Base-by-base conservation (phyloP, 92 coral and sea anemone species). In the Actinernus sp. region DNA sequence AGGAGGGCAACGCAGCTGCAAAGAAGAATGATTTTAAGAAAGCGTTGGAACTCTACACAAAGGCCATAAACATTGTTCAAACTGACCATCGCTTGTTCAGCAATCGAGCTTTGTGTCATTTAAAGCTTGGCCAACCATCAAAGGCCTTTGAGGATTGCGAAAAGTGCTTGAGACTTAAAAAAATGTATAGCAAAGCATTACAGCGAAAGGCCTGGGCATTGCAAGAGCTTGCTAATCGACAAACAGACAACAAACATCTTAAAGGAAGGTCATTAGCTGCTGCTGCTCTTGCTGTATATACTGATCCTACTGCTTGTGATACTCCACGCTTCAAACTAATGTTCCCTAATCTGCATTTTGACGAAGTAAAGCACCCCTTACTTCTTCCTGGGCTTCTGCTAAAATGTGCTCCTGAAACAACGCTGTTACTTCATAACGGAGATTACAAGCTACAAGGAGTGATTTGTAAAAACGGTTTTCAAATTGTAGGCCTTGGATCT, bases 181-280 rank as follows among this genome's bases (percentile, higher is more conserved):
- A 81, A 27, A 1, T 17, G 22, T 72, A 56, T 73, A 49, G 43
- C 37, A 89, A 89, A 63, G 96, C 96, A 0, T 37, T 89, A 53
- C 59, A 9, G 63, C 78, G 93, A 2, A 89, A 89, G 34, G 93
- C 96, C 2, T 89, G 93, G 96, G 89, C 96, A 27, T 84, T 89
- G 29, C 53, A 24, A 24, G 63, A 63, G 3, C 76, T 86, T 68
- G 10, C 52, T 8, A 82, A 82, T 20, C 8, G 4, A 9, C 8
- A 45, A 9, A 20, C 55, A 22, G 4, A 3, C 12, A 38, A 68
- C 4, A 45, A 45, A 17, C 52, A 45, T 17, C 73, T 66, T 0
- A 1, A 47, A 12, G 65, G 74, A 10, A 81, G 76, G 49, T 29
- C 55, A 4, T 38, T 2, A 11, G 86, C 82, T 5, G 68, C 83